Conservation (phyloP, 2,797 vertebrate species). For the Gila robusta region DNA sequence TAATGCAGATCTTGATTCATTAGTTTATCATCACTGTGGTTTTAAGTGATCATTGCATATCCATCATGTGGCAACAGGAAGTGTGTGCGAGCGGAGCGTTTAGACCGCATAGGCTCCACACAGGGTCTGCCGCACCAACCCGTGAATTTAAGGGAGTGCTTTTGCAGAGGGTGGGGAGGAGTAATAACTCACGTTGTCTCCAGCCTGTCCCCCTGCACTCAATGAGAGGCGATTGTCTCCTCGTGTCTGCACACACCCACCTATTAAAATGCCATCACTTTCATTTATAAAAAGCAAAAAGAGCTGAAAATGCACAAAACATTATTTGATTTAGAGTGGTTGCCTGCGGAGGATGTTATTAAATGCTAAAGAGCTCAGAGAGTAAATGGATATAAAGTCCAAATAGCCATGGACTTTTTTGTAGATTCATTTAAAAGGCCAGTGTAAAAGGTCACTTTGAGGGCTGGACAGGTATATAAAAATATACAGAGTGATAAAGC, state of each 20-base stretch:
- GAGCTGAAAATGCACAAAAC: conserved; percentile 65
- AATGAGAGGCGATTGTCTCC: conserved; percentile 74
- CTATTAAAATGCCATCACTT: conserved; percentile 77
- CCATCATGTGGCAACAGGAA: conserved; percentile 73
- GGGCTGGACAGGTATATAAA: conserved; percentile 22
- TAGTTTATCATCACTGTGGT: conserved; percentile 97
- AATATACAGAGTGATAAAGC: conserved; percentile 20
- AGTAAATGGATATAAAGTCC: conserved; percentile 46
- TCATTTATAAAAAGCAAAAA: conserved; percentile 70
- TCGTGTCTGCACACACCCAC: conserved; percentile 70
- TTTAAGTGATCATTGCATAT: conserved; percentile 93
- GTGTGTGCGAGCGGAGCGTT: background rate
- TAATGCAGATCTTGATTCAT: conserved; percentile 98
- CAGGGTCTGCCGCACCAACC: conserved; percentile 46
- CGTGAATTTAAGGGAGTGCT: conserved; percentile 48
- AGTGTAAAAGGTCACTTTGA: conserved; percentile 46
- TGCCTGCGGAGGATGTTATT: conserved; percentile 46
- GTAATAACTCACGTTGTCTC: conserved; percentile 75
- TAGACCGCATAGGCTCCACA: conserved; percentile 19
- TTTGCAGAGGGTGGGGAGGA: conserved; percentile 32
- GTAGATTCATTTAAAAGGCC: conserved; percentile 26
- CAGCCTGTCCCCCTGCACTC: conserved; percentile 65
- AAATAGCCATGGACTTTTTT: conserved; percentile 42
- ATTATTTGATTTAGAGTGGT: conserved; percentile 60
- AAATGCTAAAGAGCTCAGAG: conserved; percentile 48